Evolutionary conservation across 2,888 invertebrate species (phyloP), one percentile per base, ranked within the genome.

Genomic region (Gisinianus flammeolus): DNA sequence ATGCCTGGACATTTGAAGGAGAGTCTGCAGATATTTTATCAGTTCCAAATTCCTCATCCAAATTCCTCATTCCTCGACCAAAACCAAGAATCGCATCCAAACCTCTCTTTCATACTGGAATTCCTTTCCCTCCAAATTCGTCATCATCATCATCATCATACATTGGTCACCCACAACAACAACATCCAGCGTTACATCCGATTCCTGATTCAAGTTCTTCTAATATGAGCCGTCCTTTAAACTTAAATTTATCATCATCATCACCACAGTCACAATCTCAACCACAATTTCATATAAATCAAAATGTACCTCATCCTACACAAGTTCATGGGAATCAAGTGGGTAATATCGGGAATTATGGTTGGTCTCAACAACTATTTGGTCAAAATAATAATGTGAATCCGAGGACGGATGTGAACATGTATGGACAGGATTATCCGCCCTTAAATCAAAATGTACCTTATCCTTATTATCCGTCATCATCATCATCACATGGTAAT

Each of bases 11-110:
- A 26, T 81, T 83, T 67, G 79, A 62, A 19, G 82, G 82, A 26
- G 76, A 83, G 70, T 83, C 82, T 68, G 83, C 83, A n/a, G 83
- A 83, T 71, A 79, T 83, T 62, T 64, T 83, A 19, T 69, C 80
- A 16, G 30, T 68, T 12, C 24, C 33, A 26, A 73, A 33, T n/a
- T 28, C 44, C 22, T 28, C 62, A 8, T 26, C 28, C 4, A 12
- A 8, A 44, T 22, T 24, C n/a, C n/a, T n/a, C n/a, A n/a, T n/a
- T 54, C 67, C 70, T 10, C 28, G 72, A 58, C 69, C 76, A 44
- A 78, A 79, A 62, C 72, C 78, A 30, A 74, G 69, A 31, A 58
- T 78, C n/a, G 2, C 79, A 22, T 3, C 12, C 72, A 26, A 72
- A 72, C 16, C 58, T 58, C 26, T 56, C 52, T 30, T 72, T 19